Evolutionary conservation across 2,888 invertebrate species (phyloP), one percentile per base, ranked within the genome.

Genomic region (Oligia strigilis): DNA sequence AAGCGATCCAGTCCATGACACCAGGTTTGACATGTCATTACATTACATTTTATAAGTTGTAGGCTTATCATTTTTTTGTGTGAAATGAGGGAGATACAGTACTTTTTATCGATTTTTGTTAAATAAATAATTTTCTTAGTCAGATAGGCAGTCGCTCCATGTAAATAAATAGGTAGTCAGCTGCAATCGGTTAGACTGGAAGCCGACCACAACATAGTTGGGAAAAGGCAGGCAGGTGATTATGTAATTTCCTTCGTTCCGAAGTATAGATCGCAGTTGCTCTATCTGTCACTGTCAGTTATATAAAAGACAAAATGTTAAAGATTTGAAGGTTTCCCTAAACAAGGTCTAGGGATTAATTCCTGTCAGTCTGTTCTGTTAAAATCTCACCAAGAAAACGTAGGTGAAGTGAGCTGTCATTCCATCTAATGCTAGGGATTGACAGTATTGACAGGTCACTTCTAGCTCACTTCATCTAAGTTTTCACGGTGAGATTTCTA

Each of bases 1-100:
- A 94, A 95, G 95, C 88, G 93, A 92, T 83, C 92, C 90, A 71
- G 95, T 95, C 52, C 95, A 92, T 91, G 95, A 96, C 86, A 90
- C 93, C 80, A 96, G 96, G 96, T 96, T 95, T 88, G 95, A 93
- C 92, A 92, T 92, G 52, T n/a, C 87, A 90, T 84, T 83, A 64
- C 85, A 87, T 82, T 75, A 78, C 74, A 23, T 77, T 43, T 19
- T 40, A 14, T 58, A 49, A 72, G 13, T 19, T 13, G 4, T 36
- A 19, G 36, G 2, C n/a, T n/a, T 36, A n/a, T 49, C 13, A 40
- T 0, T n/a, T 60, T 29, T 77, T 76, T 76, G 36, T 76, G 60
- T 77, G 77, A 76, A 58, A 36, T 29, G 17, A 9, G 14, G 11
- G 3, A 40, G 23, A 66, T 2, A 23, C 11, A 23, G 19, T 65